These are phyloP conservation scores for Osmoderma eremita DNA, from an alignment of 2,888 invertebrate species.

Conservation along the genomic window DNA sequence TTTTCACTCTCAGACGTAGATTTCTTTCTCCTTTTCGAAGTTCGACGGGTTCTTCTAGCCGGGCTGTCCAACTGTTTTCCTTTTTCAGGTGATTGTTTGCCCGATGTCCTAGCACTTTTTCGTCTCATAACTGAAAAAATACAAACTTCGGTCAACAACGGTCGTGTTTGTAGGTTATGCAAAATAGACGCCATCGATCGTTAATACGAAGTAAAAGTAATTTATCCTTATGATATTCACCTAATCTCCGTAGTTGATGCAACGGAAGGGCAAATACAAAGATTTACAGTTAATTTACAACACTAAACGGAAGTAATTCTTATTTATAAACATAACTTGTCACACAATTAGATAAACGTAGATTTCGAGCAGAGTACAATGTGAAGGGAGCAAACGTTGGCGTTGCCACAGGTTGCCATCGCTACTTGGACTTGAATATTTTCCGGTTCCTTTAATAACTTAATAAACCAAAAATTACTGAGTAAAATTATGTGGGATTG, in stretches of 20 bases:
- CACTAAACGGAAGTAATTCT: background rate
- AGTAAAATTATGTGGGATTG: background rate
- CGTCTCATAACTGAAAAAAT: conserved; percentile 71
- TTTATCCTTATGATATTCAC: background rate
- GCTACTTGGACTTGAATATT: conserved; percentile 11
- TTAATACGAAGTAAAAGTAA: conserved; percentile 11
- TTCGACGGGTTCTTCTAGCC: conserved; percentile 62
- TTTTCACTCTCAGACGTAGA: conserved; percentile 60
- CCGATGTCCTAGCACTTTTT: conserved; percentile 76
- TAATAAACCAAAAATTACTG: background rate
- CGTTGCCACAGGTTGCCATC: conserved; percentile 24
- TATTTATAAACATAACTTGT: conserved; percentile 20
- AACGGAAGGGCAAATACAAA: background rate
- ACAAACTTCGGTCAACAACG: no score
- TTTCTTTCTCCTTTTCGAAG: conserved; percentile 62
- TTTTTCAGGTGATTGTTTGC: conserved; percentile 74
- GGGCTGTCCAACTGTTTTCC: conserved; percentile 58
- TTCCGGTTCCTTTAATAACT: conserved; percentile 28
- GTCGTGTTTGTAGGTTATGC: conserved; percentile 38
- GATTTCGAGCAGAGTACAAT: background rate
- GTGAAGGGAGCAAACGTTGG: conserved; percentile 2
- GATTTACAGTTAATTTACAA: background rate
- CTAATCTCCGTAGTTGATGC: background rate
- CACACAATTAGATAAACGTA: background rate
- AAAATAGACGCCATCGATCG: conserved; percentile 43